phyloP scores from a whole-genome alignment of 2,113 vertebrate species.

The Anhinga rufa region DNA sequence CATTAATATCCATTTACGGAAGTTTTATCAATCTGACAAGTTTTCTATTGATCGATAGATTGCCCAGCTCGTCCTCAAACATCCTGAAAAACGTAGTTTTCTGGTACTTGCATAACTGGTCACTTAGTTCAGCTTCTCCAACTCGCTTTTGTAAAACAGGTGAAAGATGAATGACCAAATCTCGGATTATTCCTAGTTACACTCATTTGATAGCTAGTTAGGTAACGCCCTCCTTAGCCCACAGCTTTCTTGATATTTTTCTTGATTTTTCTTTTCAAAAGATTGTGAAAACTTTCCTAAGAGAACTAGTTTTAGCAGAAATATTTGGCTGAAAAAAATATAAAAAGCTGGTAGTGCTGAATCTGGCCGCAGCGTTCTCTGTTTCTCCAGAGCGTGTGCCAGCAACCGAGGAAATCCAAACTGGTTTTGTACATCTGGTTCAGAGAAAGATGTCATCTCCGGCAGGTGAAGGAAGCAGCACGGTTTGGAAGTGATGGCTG shows the following conservation, averaged over 20 bases:
- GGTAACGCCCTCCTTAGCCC: constrained; percentile 59
- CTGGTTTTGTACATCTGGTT: constrained; percentile 64
- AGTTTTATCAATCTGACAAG: constrained; percentile 68
- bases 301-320: constrained; percentile 64
- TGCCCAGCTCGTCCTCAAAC: constrained; percentile 67
- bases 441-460: constrained; percentile 64
- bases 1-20: constrained; percentile 57
- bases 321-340: constrained; percentile 55
- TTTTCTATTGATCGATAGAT: constrained; percentile 67
- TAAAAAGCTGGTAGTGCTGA: constrained; percentile 47
- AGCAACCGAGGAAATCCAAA: constrained; percentile 77
- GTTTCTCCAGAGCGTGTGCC: constrained; percentile 59
- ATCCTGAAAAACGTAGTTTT: constrained; percentile 49
- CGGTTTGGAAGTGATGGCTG: constrained; percentile 33
- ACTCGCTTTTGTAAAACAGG: constrained; percentile 63
- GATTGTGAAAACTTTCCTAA: constrained; percentile 57
- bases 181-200: constrained; percentile 61
- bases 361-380: constrained; percentile 55
- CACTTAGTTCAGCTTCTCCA: constrained; percentile 58
- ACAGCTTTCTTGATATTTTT: constrained; percentile 55
- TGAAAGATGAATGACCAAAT: constrained; percentile 67
- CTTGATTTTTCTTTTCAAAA: constrained; percentile 58
- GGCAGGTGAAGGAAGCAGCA: constrained; percentile 40
- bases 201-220: constrained; percentile 66
- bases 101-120: constrained; percentile 70